Evolutionary conservation across 2,113 vertebrate species (phyloP), one percentile per base, ranked within the genome.

Genomic region (Calidris pugnax): DNA sequence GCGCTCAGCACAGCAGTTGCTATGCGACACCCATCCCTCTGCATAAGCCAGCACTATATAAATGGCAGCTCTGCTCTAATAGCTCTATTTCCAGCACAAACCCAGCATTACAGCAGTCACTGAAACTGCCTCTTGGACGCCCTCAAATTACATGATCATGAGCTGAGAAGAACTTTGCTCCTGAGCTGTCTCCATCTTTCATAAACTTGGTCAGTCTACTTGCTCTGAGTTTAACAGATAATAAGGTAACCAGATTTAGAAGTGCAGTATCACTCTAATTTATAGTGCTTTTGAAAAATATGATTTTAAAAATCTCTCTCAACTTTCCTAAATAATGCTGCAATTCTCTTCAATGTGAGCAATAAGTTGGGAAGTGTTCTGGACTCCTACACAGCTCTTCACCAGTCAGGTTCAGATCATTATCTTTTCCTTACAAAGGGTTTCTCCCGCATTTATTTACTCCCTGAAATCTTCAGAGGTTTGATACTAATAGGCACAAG

Each of bases 1-100:
- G 94, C 93, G 91, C 72, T 81, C 89, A 87, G 96, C 93, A 87
- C 94, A 94, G 95, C 59, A 94, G 96, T 97, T 97, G 96, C 96
- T 94, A 97, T 68, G 96, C 94, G 0, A 96, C 96, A 92, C 55
- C 50, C 84, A 68, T 81, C 69, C 89, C 94, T 59, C 91, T 64
- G 95, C 95, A 89, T 53, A 60, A 95, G 95, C 50, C 5, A 48
- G 86, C 86, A 92, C 79, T 56, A 67, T 1, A n/a, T 50, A 92
- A 88, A 87, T 78, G 92, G 92, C 92, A 91, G 71, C 14, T 74
- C 72, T 83, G 66, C 67, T 78, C 86, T 84, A 93, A 94, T 35
- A 89, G 90, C 85, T 90, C 3, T 23, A 83, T 66, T 91, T 78
- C 90, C 80, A 93, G 93, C 95, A 92, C 72, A 87, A 80, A 93